Evolutionary conservation across 2,797 vertebrate species (phyloP).

Genomic region (Calcarius lapponicus): DNA sequence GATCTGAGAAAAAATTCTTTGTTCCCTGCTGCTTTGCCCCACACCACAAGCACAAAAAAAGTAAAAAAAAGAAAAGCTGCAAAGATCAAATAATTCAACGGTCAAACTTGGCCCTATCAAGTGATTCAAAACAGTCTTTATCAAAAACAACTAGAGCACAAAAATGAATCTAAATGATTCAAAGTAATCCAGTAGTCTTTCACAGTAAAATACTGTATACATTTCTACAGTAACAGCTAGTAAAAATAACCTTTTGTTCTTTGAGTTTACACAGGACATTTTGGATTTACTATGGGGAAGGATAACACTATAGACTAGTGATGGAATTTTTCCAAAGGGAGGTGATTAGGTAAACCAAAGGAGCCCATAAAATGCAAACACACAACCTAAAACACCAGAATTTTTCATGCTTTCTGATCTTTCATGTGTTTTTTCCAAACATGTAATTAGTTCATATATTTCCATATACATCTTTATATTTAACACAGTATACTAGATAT

Average conservation of each 20-base stretch:
- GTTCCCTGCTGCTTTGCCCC: not conserved
- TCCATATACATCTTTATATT: not conserved
- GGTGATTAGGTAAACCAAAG: not conserved
- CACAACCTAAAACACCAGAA: not conserved
- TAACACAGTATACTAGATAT: not conserved
- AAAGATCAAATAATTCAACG: not conserved
- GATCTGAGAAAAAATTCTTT: not conserved
- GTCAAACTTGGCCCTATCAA: not conserved
- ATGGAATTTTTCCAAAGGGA: not conserved
- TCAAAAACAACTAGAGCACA: not conserved
- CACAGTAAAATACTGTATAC: not conserved
- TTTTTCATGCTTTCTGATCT: not conserved
- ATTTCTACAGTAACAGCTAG: not conserved
- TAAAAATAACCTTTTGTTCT: not conserved
- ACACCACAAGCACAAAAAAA: not conserved
- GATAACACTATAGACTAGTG: not conserved
- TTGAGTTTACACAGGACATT: not conserved
- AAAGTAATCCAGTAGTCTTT: not conserved
- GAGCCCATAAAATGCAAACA: not conserved
- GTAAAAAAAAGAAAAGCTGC: not conserved
- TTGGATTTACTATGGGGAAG: not conserved
- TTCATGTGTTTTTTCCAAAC: not conserved
- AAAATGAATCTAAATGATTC: not conserved
- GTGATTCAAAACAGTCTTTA: not conserved
- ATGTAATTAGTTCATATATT: not conserved